These are phyloP conservation scores for Noctua comes DNA, from an alignment of 2,888 invertebrate species.

Conservation along the genomic window DNA sequence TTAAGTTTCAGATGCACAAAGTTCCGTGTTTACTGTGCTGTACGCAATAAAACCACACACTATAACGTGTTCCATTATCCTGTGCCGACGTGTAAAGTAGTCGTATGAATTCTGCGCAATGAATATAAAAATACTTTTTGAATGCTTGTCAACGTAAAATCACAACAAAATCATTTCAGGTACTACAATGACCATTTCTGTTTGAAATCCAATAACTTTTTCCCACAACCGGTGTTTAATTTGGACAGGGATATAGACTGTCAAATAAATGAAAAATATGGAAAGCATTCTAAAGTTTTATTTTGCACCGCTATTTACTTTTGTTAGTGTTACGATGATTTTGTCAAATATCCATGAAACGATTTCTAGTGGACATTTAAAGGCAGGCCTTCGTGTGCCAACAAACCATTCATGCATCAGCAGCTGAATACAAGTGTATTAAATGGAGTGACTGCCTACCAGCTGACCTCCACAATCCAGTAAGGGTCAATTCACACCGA, in stretches of 20 bases:
- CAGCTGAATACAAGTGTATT: neutral
- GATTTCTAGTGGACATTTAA: neutral
- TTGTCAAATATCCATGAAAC: neutral
- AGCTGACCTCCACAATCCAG: neutral
- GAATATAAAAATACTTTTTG: slow-evolving; percentile 12
- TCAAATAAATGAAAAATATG: neutral
- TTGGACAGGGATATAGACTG: neutral
- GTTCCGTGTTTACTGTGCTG: slow-evolving; percentile 59
- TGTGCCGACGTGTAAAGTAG: neutral
- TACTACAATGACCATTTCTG: neutral
- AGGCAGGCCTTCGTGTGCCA: neutral
- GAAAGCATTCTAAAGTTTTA: neutral
- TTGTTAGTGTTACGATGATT: neutral
- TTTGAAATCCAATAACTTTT: neutral
- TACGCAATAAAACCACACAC: slow-evolving; percentile 36
- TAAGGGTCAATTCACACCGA: too few species aligned
- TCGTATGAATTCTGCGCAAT: slow-evolving; percentile 11
- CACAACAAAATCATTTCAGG: slow-evolving; percentile 7
- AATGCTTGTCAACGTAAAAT: neutral
- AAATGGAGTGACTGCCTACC: neutral
- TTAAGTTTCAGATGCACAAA: slow-evolving; percentile 75
- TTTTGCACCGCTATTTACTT: neutral
- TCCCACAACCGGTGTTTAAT: neutral
- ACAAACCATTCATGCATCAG: neutral
- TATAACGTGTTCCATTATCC: slow-evolving; percentile 19